phyloP scores from a whole-genome alignment of 2,888 invertebrate species.

The Drosophila buzzatii region DNA sequence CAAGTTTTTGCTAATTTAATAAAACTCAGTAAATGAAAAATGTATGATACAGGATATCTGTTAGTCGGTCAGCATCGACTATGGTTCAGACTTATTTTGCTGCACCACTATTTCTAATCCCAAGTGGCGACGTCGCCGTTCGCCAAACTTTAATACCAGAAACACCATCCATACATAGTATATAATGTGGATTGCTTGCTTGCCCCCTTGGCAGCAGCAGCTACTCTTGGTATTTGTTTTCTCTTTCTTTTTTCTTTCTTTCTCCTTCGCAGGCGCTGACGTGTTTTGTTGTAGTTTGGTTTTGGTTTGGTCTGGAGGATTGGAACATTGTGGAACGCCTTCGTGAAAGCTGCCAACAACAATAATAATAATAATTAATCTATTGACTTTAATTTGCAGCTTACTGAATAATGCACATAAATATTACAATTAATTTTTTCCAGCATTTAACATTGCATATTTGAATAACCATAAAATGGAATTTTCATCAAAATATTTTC shows the following conservation, averaged over 20 bases:
- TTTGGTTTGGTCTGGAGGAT: slow-evolving; percentile 61
- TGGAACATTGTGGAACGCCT: slow-evolving; percentile 29
- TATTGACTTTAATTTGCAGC: slow-evolving; percentile 69
- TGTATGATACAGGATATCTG: slow-evolving; percentile 7
- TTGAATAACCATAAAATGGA: slow-evolving; percentile 30
- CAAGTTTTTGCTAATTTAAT: neutral
- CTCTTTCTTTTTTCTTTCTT: slow-evolving; percentile 6
- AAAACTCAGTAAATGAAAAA: neutral
- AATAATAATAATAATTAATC: slow-evolving; percentile 66
- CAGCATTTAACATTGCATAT: slow-evolving; percentile 51
- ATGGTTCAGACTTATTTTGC: neutral
- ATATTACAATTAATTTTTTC: slow-evolving; percentile 39
- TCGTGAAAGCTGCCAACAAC: slow-evolving; percentile 36
- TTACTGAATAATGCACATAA: slow-evolving; percentile 58
- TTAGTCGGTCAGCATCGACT: slow-evolving; percentile 8
- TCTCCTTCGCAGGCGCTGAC: slow-evolving; percentile 61
- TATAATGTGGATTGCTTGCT: slow-evolving; percentile 45
- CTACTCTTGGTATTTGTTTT: slow-evolving; percentile 26
- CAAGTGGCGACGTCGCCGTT: slow-evolving; percentile 45
- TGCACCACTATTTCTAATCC: slow-evolving; percentile 23
- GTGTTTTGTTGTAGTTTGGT: slow-evolving; percentile 74
- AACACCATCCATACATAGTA: slow-evolving; percentile 36
- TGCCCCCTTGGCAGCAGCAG: slow-evolving; percentile 18
- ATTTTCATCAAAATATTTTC: slow-evolving; percentile 34
- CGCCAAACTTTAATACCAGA: slow-evolving; percentile 38